Evolutionary conservation across 92 coral and sea anemone species (phyloP), one percentile per base, ranked within the genome.

Genomic region (Umimayanthus chanpuru): DNA sequence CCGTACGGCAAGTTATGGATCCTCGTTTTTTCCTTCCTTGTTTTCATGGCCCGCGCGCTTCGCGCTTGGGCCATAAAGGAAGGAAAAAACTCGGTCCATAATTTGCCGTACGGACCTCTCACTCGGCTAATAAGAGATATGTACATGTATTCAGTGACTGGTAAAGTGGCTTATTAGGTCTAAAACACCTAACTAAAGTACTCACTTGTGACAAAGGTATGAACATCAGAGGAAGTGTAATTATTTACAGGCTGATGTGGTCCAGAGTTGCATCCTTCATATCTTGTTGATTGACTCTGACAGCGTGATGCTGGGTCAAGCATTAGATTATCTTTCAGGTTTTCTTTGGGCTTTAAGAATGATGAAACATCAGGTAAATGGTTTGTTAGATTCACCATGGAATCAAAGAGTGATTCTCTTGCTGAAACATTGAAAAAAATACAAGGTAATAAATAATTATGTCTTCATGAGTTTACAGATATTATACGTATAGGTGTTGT

Each of bases 311-410:
- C 14, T 70, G 55, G 32, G 25, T 28, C 53, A 18, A 44, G 39
- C 9, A 49, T 70, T 4, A 83, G 18, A 26, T 43, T 83, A 68
- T 83, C 87, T 83, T 70, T 49, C 15, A 43, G 77, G 29, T 41
- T 71, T 68, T 53, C 78, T 70, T 83, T 70, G 65, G 87, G 41
- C 73, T 83, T 83, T 28, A 83, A 29, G 78, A 83, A 71, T 44
- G 87, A 49, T 47, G 87, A 72, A 47, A 83, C 77, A 83, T 83
- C 87, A 5, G 87, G 87, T 28, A 83, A 70, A 72, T 14, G 87
- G 43, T 83, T 71, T 15, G 87, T 67, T 9, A 83, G 65, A 71
- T 29, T 70, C 38, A 65, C 86, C 74, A 83, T 49, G 15, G 87
- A 83, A 73, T 83, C 87, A 70, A 83, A 83, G 6, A 83, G 76